Evolutionary conservation across 2,113 vertebrate species (phyloP), one percentile per base, ranked within the genome.

Genomic region (Rutilus rutilus): DNA sequence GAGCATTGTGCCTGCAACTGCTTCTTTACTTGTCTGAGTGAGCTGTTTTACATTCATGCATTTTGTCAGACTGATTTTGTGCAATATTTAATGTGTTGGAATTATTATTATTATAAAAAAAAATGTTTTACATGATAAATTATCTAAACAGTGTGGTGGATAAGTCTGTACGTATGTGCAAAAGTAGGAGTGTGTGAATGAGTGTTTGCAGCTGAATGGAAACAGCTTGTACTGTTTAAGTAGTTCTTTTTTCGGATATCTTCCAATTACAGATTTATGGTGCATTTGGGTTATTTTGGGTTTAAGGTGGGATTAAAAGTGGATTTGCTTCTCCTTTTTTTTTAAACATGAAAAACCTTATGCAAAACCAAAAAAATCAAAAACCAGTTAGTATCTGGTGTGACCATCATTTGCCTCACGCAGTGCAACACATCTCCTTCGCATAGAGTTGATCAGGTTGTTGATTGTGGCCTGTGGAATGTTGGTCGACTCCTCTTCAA

Each of bases 281-380:
- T 77, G 27, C 1, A 25, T 45, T 62, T 60, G 57, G n/a, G 33
- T 15, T 62, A 80, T 64, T 60, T 42, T 39, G 15, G 36, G 11
- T 80, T 60, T 64, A 64, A 62, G 33, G 7, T 45, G 57, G 57
- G 57, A 80, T 64, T 80, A 59, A 11, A 47, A 21, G 47, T 5
- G 10, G 36, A 47, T 80, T 80, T 45, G 6, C 8, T 62, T 65
- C 14, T 64, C 4, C n/a, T 17, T 30, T 62, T 17, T 30, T 62
- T 80, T 62, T 15, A 25, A 71, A 42, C 73, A 2, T 3, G 33
- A 3, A 33, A 33, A 33, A 33, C 0, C 33, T n/a, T n/a, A n/a
- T n/a, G n/a, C n/a, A n/a, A n/a, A n/a, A n/a, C n/a, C n/a, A n/a
- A 33, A 33, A 33, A 4, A 4, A 4, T 33, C 0, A 0, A 4